phyloP scores from a whole-genome alignment of 2,888 invertebrate species.

The Ellobium chinense region DNA sequence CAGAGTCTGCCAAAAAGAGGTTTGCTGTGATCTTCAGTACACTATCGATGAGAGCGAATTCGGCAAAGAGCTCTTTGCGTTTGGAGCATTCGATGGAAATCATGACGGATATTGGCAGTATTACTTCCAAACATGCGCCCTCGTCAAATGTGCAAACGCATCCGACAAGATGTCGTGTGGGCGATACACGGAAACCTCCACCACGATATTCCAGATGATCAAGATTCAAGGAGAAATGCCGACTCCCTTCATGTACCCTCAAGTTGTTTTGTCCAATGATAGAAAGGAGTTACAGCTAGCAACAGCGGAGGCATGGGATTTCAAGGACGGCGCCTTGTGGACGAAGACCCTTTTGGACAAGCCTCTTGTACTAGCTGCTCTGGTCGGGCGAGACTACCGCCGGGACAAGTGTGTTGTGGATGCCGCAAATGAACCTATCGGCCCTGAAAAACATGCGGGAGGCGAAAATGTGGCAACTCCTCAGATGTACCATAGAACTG shows the following conservation, averaged over 20 bases:
- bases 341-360: constrained; percentile 32
- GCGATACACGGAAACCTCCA: constrained; percentile 40
- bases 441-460: too few species aligned
- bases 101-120: constrained; percentile 64
- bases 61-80: constrained; percentile 56
- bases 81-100: constrained; percentile 68
- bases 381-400: constrained; percentile 57
- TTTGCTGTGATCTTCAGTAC: constrained; percentile 64
- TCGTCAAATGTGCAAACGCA: constrained; percentile 59
- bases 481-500: too few species aligned
- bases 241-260: constrained; percentile 58
- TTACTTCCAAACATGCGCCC: constrained; percentile 64
- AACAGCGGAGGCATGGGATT: constrained; percentile 45
- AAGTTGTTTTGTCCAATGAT: constrained; percentile 52
- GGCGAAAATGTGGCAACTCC: too few species aligned
- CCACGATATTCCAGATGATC: constrained; percentile 52
- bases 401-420: constrained; percentile 47
- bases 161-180: constrained; percentile 53
- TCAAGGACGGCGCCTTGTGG: constrained; percentile 40
- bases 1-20: constrained; percentile 57
- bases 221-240: constrained; percentile 53
- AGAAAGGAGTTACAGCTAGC: constrained; percentile 46
- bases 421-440: too few species aligned
- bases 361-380: constrained; percentile 52
- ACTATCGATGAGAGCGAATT: neutral